Conservation (phyloP, 2,888 invertebrate genomes). For the Chesias legatella region DNA sequence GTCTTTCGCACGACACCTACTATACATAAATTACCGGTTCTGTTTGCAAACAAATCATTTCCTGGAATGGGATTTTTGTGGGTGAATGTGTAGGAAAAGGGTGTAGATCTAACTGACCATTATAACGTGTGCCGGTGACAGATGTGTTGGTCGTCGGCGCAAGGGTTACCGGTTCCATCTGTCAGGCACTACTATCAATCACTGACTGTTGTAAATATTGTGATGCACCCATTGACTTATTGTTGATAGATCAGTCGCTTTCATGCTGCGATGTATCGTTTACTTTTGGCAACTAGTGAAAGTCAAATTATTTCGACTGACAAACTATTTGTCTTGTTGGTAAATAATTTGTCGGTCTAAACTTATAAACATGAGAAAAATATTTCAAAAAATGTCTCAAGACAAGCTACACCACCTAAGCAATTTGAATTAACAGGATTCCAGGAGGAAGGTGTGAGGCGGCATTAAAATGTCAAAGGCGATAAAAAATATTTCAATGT, state of each 20-base stretch:
- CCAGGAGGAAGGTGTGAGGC: too few species aligned
- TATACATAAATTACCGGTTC: constrained; percentile 16
- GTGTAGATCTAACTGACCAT: constrained; percentile 46
- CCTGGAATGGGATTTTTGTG: constrained; percentile 30
- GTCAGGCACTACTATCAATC: constrained; percentile 73
- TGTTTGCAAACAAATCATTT: constrained; percentile 30
- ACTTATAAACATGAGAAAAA: too few species aligned
- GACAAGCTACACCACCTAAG: too few species aligned
- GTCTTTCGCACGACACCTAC: constrained; percentile 11
- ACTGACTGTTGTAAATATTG: constrained; percentile 65
- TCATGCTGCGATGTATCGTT: constrained; percentile 55
- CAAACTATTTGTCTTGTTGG: constrained; percentile 16
- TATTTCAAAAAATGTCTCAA: too few species aligned
- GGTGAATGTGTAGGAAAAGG: constrained; percentile 42
- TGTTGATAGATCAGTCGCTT: constrained; percentile 54
- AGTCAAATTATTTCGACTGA: constrained; percentile 15
- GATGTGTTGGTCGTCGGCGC: constrained; percentile 54
- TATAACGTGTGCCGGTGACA: constrained; percentile 48
- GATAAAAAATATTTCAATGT: constrained; percentile 25
- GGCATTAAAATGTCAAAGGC: background rate
- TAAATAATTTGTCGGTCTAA: too few species aligned
- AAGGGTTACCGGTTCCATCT: constrained; percentile 71
- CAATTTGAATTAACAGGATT: too few species aligned
- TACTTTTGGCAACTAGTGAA: constrained; percentile 34
- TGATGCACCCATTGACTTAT: constrained; percentile 61